Evolutionary conservation across 2,888 invertebrate genomes (phyloP).

Genomic region (Drosophila fungiperda): DNA sequence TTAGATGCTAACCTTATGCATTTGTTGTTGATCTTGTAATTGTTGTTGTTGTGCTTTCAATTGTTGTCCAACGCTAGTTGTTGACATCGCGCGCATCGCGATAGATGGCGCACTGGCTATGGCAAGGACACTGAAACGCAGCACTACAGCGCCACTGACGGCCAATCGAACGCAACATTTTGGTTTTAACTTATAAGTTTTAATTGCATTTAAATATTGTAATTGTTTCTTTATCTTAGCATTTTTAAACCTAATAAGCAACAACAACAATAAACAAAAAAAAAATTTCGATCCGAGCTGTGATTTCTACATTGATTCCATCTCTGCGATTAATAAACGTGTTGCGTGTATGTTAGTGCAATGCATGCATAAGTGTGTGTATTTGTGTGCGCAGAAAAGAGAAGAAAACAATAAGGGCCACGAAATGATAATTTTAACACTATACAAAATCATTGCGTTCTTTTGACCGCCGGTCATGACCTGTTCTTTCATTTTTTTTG

Average conservation of each 20-base stretch:
- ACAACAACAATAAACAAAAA: slow-evolving; percentile 81
- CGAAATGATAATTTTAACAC: slow-evolving; percentile 18
- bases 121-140: slow-evolving; percentile 73
- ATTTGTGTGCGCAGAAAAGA: slow-evolving; percentile 29
- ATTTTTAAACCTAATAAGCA: slow-evolving; percentile 82
- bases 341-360: slow-evolving; percentile 13
- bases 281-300: slow-evolving; percentile 78
- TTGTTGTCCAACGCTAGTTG: slow-evolving; percentile 74
- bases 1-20: slow-evolving; percentile 83
- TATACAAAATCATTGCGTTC: slow-evolving; percentile 70
- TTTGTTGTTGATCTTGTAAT: slow-evolving; percentile 65
- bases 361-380: slow-evolving; percentile 18
- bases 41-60: slow-evolving; percentile 59
- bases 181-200: slow-evolving; percentile 34
- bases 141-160: slow-evolving; percentile 77
- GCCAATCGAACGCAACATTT: slow-evolving; percentile 84
- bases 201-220: slow-evolving; percentile 20
- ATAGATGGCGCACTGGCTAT: slow-evolving; percentile 52
- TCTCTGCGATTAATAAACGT: slow-evolving; percentile 32
- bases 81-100: slow-evolving; percentile 53
- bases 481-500: slow-evolving; percentile 19
- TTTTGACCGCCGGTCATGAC: slow-evolving; percentile 70
- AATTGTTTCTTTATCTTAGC: slow-evolving; percentile 43
- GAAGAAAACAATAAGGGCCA: slow-evolving; percentile 11
- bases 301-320: slow-evolving; percentile 17